Conservation (phyloP, 2,888 invertebrate genomes). For the Amphipoea lucens region DNA sequence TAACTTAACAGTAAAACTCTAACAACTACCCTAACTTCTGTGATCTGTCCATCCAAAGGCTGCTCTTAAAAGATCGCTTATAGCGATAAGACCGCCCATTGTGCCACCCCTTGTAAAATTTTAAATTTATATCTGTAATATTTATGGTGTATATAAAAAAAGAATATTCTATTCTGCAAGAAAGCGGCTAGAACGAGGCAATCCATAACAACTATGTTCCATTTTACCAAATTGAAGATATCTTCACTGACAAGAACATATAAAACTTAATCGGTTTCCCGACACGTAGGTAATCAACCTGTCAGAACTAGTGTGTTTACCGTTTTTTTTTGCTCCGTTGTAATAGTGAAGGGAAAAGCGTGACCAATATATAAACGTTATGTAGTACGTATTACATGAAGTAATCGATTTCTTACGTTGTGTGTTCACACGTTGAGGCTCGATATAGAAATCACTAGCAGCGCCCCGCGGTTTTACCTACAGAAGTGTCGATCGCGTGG, state of each 20-base stretch:
- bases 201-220: not conserved
- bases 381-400: slow-evolving; percentile 4
- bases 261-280: slow-evolving; percentile 33
- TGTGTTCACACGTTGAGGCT: slow-evolving; percentile 14
- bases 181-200: not conserved
- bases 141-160: not conserved
- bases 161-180: not conserved
- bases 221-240: slow-evolving; percentile 35
- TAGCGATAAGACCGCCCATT: not conserved
- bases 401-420: slow-evolving; percentile 27
- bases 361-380: slow-evolving; percentile 49
- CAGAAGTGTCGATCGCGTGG: no score
- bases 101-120: not conserved
- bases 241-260: slow-evolving; percentile 21
- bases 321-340: slow-evolving; percentile 40
- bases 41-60: not conserved
- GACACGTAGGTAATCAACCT: slow-evolving; percentile 34
- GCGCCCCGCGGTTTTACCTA: no score
- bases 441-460: not conserved
- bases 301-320: slow-evolving; percentile 25
- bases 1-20: no score
- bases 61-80: not conserved
- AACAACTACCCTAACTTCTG: not conserved
- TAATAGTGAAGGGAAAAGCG: slow-evolving; percentile 51
- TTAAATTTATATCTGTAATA: not conserved